Base-by-base conservation (phyloP, 2,797 vertebrate genomes). In the Bucorvus abyssinicus region DNA sequence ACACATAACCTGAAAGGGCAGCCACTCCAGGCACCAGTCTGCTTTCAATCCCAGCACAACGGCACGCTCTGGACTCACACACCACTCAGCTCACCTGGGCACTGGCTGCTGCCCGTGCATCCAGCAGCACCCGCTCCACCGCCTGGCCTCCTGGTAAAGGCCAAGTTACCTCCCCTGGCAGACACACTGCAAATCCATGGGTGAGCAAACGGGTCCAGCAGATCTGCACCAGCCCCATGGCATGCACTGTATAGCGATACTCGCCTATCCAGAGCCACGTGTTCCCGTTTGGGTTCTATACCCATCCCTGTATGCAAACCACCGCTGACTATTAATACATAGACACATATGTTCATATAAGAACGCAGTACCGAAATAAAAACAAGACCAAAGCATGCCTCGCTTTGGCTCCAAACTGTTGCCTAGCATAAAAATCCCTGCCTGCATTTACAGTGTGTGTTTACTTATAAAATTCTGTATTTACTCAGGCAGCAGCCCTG, bases 61-160 rank as follows among this genome's bases (percentile, higher is more conserved):
- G 23, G n/a, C 7, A 0, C 0, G 2, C 29, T 42, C 45, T 1
- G 14, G n/a, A 4, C 45, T 44, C 34, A 4, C 3, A 4, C 3
- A 12, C 0, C 67, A 7, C 32, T 59, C 29, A 21, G 16, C 4
- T 7, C 52, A 14, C 12, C 1, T 4, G 9, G 40, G 30, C 64
- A 12, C 34, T 19, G 12, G 50, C 65, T 50, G 21, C n/a, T 24
- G 12, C 50, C 27, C 7, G 29, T 42, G 13, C 45, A 9, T 2
- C 27, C 47, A 44, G n/a, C 52, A 47, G 73, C 42, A 19, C 40
- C 40, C 8, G 0, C 19, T 7, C 36, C 26, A 2, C 61, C 49
- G 52, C 52, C 73, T 21, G n/a, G 18, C 15, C 32, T 17, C 14
- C n/a, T 7, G 50, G 9, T 6, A 14, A 34, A 16, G 8, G 17